Percentiles rank a stretch among this genome's conserved stretches.
Conservation (phyloP, 2,797 vertebrate species). For the Hippocampus kuda region DNA sequence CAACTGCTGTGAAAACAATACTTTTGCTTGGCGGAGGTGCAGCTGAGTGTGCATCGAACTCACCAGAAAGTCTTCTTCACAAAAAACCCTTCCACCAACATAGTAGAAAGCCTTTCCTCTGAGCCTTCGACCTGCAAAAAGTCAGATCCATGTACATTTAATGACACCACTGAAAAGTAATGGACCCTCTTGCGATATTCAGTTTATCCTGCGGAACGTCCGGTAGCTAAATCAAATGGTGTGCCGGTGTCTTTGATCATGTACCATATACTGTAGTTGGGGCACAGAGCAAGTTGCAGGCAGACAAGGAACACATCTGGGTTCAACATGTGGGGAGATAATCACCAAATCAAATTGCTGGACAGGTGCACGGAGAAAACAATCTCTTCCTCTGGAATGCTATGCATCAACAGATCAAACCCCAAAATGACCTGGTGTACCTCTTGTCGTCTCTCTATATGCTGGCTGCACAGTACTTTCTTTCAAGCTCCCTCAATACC, state of each 20-base stretch:
- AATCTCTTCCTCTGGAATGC: conserved; percentile 30
- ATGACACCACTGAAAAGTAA: conserved; percentile 47
- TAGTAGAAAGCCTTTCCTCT: conserved; percentile 98
- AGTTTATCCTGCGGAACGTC: conserved; percentile 46
- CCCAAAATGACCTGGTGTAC: conserved; percentile 16
- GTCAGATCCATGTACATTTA: conserved; percentile 11
- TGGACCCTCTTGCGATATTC: conserved; percentile 50
- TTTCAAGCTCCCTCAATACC: conserved; percentile 42
- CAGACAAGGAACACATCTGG: conserved; percentile 38
- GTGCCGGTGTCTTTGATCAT: conserved; percentile 30
- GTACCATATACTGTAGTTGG: conserved; percentile 20
- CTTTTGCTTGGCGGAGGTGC: neutral
- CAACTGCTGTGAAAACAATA: conserved; percentile 1
- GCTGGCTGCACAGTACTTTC: conserved; percentile 37
- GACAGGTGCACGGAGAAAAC: conserved; percentile 48
- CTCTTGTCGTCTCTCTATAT: conserved; percentile 35
- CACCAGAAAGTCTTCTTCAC: conserved; percentile 97
- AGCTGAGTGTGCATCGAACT: conserved; percentile 43
- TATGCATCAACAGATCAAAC: conserved; percentile 16
- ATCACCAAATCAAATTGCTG: conserved; percentile 42
- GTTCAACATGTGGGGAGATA: conserved; percentile 27
- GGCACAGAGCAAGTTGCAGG: conserved; percentile 10
- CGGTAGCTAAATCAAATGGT: conserved; percentile 48
- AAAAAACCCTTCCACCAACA: conserved; percentile 92
- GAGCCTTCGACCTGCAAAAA: conserved; percentile 77